A percentile compares a stretch with the other conserved stretches of the same genome.
Conservation (phyloP, 37 sponge, comb jelly and placozoan genomes). For the Lycopodina hypogea region DNA sequence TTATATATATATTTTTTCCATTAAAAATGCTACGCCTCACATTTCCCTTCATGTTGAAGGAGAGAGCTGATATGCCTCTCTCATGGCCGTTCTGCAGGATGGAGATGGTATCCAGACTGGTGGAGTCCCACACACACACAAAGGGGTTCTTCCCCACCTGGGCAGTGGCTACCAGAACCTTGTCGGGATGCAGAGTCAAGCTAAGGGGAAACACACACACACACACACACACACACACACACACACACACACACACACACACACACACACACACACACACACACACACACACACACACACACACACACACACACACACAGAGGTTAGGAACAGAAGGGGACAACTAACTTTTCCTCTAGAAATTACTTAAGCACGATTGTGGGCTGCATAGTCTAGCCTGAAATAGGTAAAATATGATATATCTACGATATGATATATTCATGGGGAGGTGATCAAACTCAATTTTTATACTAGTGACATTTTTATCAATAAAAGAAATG, state of each 20-base stretch:
- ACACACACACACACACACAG: too few relatives aligned
- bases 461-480: too few relatives aligned
- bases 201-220: slow-evolving; percentile 25
- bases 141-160: slow-evolving; percentile 90
- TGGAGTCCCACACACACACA: slow-evolving; percentile 91
- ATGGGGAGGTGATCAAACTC: too few relatives aligned
- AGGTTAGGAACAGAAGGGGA: too few relatives aligned
- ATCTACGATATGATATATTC: too few relatives aligned
- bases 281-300: slow-evolving; percentile 27
- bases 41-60: slow-evolving; percentile 81
- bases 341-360: too few relatives aligned
- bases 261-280: slow-evolving; percentile 14
- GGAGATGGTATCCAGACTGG: slow-evolving; percentile 76
- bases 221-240: not conserved
- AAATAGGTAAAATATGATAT: too few relatives aligned
- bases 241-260: not conserved
- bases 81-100: slow-evolving; percentile 84
- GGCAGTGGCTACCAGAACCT: slow-evolving; percentile 84
- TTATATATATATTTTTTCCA: too few relatives aligned
- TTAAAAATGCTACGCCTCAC: slow-evolving; percentile 28
- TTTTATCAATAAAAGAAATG: too few relatives aligned
- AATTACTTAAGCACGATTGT: too few relatives aligned
- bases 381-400: too few relatives aligned
- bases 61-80: slow-evolving; percentile 77
- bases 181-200: slow-evolving; percentile 90